Evolutionary conservation across 2,113 vertebrate genomes (phyloP).

Genomic region (Thalassoma bifasciatum): DNA sequence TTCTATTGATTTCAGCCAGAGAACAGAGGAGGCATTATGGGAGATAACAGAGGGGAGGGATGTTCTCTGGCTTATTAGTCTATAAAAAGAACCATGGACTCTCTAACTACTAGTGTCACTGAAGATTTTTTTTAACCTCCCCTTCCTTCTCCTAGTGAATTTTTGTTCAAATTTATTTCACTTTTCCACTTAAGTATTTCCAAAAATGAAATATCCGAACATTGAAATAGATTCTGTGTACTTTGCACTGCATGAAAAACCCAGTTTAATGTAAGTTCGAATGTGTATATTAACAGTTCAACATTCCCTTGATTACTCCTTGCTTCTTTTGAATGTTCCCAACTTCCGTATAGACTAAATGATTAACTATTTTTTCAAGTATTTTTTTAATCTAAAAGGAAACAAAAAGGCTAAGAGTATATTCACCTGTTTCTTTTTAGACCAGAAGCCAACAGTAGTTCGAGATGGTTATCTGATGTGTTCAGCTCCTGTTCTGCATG

Average conservation of each 20-base stretch:
- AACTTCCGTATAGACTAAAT: not conserved
- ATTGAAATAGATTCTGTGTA: no score
- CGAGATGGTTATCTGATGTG: constrained; percentile 88
- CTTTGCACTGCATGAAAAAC: no score
- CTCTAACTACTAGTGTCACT: constrained; percentile 5
- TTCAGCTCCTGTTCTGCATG: constrained; percentile 87
- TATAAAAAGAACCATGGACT: constrained; percentile 56
- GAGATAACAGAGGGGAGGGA: constrained; percentile 26
- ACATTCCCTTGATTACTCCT: not conserved
- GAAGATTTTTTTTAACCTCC: not conserved
- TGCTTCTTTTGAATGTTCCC: not conserved
- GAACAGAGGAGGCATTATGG: constrained; percentile 75
- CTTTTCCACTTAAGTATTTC: not conserved
- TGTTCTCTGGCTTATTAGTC: constrained; percentile 51
- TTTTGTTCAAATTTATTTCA: not conserved
- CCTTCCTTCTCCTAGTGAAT: not conserved
- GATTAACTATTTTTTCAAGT: not conserved
- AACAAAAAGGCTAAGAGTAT: not conserved
- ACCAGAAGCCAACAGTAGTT: constrained; percentile 86
- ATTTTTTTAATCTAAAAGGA: not conserved
- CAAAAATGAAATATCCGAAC: no score
- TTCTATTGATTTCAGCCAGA: constrained; percentile 47
- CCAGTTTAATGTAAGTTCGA: not conserved
- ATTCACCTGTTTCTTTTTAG: constrained; percentile 76
- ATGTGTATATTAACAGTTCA: not conserved